Evolutionary conservation across 1,140 invertebrate genomes (phyloP).

Genomic region (Vanessa atalanta): DNA sequence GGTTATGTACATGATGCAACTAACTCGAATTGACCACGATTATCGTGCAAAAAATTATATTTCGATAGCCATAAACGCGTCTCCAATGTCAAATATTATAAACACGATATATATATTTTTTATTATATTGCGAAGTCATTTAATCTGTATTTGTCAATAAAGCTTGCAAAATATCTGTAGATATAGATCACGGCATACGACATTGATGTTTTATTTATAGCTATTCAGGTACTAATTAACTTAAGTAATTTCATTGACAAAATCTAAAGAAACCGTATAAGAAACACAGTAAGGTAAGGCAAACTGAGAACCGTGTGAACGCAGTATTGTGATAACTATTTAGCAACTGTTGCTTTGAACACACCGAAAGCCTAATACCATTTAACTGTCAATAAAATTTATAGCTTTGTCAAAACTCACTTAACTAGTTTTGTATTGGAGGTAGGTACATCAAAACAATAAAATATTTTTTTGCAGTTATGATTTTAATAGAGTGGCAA

Average conservation of each 20-base stretch:
- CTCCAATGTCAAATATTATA: background rate
- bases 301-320: conserved; percentile 33
- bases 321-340: conserved; percentile 29
- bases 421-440: too few species aligned
- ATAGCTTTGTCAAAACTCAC: background rate
- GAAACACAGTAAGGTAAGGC: conserved; percentile 31
- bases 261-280: conserved; percentile 28
- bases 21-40: conserved; percentile 34
- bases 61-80: background rate
- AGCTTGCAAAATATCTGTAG: too few species aligned
- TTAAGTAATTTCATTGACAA: conserved; percentile 18
- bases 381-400: conserved; percentile 22
- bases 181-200: too few species aligned
- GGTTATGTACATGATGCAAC: conserved; percentile 34
- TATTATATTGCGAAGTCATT: background rate
- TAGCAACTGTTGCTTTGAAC: conserved; percentile 25
- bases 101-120: background rate
- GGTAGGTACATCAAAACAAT: too few species aligned
- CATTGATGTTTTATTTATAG: background rate
- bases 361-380: background rate
- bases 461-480: too few species aligned
- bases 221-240: background rate
- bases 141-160: background rate
- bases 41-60: conserved; percentile 23
- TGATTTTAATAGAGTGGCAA: too few species aligned